Base-by-base conservation (phyloP, 2,888 invertebrate genomes). In the Odontocerum albicorne region DNA sequence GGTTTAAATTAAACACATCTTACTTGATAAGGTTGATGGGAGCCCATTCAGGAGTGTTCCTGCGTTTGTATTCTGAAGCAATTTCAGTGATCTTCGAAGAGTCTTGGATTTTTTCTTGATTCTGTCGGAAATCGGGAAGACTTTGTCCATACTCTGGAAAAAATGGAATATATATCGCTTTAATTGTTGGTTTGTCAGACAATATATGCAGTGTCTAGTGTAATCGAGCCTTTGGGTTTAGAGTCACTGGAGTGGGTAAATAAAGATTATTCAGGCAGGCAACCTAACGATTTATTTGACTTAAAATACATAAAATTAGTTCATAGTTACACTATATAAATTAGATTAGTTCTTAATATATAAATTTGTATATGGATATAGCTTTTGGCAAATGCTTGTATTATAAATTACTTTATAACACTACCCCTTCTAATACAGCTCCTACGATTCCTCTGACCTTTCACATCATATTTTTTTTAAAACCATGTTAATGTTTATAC, bases 41-140 rank as follows among this genome's bases (percentile, higher is more conserved):
- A 20, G 87, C 85, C 88, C 89, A 90, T 69, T 86, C 86, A 4
- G 85, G 85, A 65, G 86, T 86, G 65, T 85, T 80, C 53, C 86
- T 77, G 65, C 84, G 80, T 59, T 86, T 81, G 70, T 89, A 88
- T 69, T 87, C 86, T 15, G 86, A 82, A 0, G 87, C 85, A 68
- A 90, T 90, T 65, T 88, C 87, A 64, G 85, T 85, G 20, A 90
- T 81, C 66, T 85, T 81, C 58, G 82, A 82, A 2, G 82, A 73
- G 63, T 83, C 31, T 17, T 22, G 15, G 19, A 17, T n/a, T 8
- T 21, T 40, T 17, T 38, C 22, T 20, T 36, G 35, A 1, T 36
- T 17, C 21, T 47, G 47, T 4, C 47, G 36, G 15, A 36, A 36
- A 12, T 22, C 21, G 27, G n/a, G 22, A 16, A 47, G 17, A 15